A percentile compares a stretch with the other conserved stretches of the same genome.
Conservation (phyloP, 2,797 vertebrate species). For the Falco biarmicus region DNA sequence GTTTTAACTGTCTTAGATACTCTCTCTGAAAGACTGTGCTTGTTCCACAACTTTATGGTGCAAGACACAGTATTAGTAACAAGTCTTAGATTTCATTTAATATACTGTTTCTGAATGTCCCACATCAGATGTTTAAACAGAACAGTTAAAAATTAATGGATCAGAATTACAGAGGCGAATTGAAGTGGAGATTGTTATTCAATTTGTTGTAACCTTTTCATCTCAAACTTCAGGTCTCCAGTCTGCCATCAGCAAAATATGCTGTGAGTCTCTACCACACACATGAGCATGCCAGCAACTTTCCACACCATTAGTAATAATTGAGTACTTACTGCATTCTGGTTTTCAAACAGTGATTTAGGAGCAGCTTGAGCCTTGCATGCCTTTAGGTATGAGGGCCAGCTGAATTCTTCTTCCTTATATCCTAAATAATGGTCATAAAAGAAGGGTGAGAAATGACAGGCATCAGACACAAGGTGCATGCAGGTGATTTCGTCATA, state of each 20-base stretch:
- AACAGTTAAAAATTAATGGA: background rate
- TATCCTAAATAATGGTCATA: constrained; percentile 78
- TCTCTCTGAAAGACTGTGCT: background rate
- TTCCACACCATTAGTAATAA: background rate
- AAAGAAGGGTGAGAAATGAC: background rate
- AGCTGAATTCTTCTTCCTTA: constrained; percentile 90
- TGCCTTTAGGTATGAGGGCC: constrained; percentile 87
- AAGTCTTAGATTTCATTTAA: background rate
- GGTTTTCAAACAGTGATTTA: constrained; percentile 87
- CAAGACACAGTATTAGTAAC: background rate
- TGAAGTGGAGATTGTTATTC: background rate
- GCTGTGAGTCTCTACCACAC: background rate
- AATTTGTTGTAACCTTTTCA: background rate
- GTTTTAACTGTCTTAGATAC: background rate
- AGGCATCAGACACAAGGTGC: background rate
- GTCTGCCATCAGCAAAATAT: background rate
- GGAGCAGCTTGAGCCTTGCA: constrained; percentile 87
- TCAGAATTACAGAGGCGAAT: background rate
- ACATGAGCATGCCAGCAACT: background rate
- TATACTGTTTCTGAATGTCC: background rate
- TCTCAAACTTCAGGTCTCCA: background rate
- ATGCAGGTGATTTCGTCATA: background rate
- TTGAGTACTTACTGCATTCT: constrained; percentile 81
- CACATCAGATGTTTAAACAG: background rate
- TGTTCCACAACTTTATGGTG: background rate